Evolutionary conservation across 2,797 vertebrate species (phyloP).

Genomic region (Brotula barbata): DNA sequence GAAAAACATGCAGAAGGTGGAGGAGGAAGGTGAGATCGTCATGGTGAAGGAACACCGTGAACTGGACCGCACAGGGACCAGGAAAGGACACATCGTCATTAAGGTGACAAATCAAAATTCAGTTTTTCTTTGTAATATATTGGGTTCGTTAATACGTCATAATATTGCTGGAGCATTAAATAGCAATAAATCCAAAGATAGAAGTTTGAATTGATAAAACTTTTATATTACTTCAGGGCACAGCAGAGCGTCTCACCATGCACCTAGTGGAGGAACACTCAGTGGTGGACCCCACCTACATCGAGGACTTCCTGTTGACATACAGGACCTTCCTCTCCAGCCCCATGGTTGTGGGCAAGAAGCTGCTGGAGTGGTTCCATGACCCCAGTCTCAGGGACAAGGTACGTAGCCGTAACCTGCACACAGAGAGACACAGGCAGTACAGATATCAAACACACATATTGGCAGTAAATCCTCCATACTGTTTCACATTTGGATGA

Average conservation of each 20-base stretch:
- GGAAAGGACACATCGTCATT: slow-evolving; percentile 98
- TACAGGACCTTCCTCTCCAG: slow-evolving; percentile 98
- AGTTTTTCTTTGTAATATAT: too few species aligned
- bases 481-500: too few species aligned
- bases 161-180: too few species aligned
- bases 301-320: slow-evolving; percentile 97
- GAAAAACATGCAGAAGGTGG: slow-evolving; percentile 99
- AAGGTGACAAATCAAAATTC: slow-evolving; percentile 82
- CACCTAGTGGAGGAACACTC: slow-evolving; percentile 99
- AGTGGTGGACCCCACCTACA: slow-evolving; percentile 97
- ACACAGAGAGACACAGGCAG: background rate
- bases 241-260: slow-evolving; percentile 95
- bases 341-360: slow-evolving; percentile 98
- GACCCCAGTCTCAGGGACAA: slow-evolving; percentile 99
- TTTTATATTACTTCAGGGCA: slow-evolving; percentile 81
- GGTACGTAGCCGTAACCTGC: slow-evolving; percentile 68
- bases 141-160: too few species aligned
- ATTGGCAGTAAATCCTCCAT: too few species aligned
- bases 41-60: slow-evolving; percentile 99
- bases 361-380: slow-evolving; percentile 99
- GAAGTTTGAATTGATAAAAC: background rate
- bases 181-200: background rate
- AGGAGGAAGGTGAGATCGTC: slow-evolving; percentile 98
- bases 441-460: background rate
- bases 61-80: slow-evolving; percentile 95